Conservation (phyloP, 2,797 vertebrate genomes). For the Argyrosomus regius region DNA sequence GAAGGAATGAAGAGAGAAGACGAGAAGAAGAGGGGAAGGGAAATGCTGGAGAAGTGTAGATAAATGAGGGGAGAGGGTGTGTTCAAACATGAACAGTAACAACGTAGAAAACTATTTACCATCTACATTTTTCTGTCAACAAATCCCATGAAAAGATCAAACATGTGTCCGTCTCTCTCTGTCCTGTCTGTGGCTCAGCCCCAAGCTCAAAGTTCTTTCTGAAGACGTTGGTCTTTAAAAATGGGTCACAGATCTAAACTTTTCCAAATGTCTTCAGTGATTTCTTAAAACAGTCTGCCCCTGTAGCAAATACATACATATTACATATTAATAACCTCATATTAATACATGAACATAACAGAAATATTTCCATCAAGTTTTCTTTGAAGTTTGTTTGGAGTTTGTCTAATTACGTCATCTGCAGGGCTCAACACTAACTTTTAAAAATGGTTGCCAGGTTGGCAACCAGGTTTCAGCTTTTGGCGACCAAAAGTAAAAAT, state of each 20-base stretch:
- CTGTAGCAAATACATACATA: neutral
- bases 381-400: too few species aligned
- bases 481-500: too few species aligned
- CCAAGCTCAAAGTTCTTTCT: neutral
- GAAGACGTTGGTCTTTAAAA: neutral
- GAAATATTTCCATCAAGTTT: too few species aligned
- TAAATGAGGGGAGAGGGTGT: neutral
- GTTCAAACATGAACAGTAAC: too few species aligned
- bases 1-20: constrained; percentile 10
- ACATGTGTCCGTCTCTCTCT: neutral
- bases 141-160: neutral
- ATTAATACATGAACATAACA: too few species aligned
- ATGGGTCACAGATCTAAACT: neutral
- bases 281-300: neutral
- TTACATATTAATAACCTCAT: too few species aligned
- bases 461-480: too few species aligned
- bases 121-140: neutral
- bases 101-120: neutral
- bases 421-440: too few species aligned
- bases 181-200: neutral
- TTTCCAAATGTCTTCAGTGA: neutral
- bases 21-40: neutral
- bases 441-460: too few species aligned
- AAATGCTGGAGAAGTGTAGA: neutral
- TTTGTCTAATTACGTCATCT: too few species aligned